Conservation (phyloP, 2,797 vertebrate genomes). For the Labeo calbasu region DNA sequence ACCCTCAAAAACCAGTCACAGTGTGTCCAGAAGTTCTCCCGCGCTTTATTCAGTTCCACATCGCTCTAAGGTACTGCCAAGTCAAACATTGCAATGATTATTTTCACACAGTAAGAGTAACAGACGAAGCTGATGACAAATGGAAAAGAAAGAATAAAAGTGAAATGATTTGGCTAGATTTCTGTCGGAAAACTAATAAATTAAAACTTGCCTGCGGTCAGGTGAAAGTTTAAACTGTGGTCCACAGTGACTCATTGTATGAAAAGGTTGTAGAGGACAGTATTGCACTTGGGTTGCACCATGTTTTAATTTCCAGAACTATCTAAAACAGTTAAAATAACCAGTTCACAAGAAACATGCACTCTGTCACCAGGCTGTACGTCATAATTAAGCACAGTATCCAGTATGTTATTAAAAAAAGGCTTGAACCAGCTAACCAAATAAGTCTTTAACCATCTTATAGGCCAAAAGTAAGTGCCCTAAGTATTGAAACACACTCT, state of each 20-base stretch:
- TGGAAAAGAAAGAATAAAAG: conserved; percentile 35
- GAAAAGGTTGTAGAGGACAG: conserved; percentile 57
- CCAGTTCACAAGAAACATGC: conserved; percentile 52
- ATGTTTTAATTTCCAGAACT: conserved; percentile 60
- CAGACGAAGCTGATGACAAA: conserved; percentile 18
- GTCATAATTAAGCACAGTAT: not conserved
- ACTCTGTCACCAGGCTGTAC: conserved; percentile 47
- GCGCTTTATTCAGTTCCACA: conserved; percentile 31
- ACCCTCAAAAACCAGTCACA: conserved; percentile 31
- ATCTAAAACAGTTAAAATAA: conserved; percentile 21
- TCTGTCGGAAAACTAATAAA: conserved; percentile 48
- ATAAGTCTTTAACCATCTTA: not conserved
- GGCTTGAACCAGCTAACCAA: not conserved
- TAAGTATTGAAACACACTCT: not conserved
- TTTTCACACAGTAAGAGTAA: conserved; percentile 33
- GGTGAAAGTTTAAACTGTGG: conserved; percentile 36
- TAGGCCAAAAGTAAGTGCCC: not conserved
- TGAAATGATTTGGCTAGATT: conserved; percentile 25
- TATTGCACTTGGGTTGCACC: conserved; percentile 63
- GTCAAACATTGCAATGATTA: conserved; percentile 41
- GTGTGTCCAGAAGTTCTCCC: conserved; percentile 31
- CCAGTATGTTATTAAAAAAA: conserved; percentile 26
- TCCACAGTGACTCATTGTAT: conserved; percentile 69
- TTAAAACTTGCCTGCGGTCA: conserved; percentile 40
- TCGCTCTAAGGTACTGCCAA: conserved; percentile 45